Evolutionary conservation across 2,888 invertebrate species (phyloP), one percentile per base, ranked within the genome.

Genomic region (Gymnosoma rotundatum): DNA sequence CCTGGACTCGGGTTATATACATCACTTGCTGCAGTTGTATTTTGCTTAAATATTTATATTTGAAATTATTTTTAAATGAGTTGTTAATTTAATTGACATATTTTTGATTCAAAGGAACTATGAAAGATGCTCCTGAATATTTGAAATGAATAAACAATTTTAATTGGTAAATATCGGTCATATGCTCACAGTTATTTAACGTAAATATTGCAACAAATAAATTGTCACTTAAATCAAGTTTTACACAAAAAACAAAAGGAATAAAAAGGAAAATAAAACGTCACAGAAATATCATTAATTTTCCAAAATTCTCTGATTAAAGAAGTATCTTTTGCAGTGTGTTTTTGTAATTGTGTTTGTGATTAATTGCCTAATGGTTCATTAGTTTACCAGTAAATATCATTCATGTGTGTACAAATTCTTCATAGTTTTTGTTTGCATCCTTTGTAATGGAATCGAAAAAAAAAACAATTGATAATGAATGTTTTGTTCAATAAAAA

Each of bases 281-380:
- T 69, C 69, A 61, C 42, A 63, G 54, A 74, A 69, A 74, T 74
- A 38, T 48, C 74, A 74, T 80, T 74, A 74, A 67, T 80, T 67
- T 74, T 69, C 45, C 63, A 74, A 74, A 56, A 61, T 21, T 56
- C 32, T 56, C 63, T 69, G 58, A 36, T 20, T 79, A 42, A 54
- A 78, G 45, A 56, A 80, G 25, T 18, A 61, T 80, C 67, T 78
- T 63, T 63, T 50, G 36, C 48, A 74, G 48, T 32, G 45, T 82
- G 38, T 83, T 78, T 78, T 69, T 45, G 38, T 50, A 69, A 67
- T 61, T 63, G 69, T 61, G 69, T 70, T 73, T 78, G 63, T 83
- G 78, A 83, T 83, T 83, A 83, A 83, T 83, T 74, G 58, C 69
- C 63, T 21, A 54, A 70, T 64, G 74, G 83, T 83, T 83, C 83